Evolutionary conservation across 2,113 vertebrate genomes (phyloP).

Genomic region (Melanocharis versteri): DNA sequence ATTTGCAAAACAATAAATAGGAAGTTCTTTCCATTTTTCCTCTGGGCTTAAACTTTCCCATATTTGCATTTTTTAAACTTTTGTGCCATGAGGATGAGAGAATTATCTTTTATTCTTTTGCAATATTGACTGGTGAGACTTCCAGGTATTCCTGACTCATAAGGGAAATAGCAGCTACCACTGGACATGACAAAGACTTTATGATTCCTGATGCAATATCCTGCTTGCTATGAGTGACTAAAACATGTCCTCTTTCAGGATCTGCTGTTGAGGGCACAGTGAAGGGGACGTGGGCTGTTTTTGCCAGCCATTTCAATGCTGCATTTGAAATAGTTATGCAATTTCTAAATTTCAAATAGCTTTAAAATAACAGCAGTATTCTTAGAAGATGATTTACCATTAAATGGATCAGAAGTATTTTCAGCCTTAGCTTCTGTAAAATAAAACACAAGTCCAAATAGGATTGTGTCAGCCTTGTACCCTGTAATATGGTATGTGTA

Average conservation of each 20-base stretch:
- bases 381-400: background rate
- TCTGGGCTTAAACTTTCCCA: background rate
- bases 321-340: background rate
- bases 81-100: background rate
- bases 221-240: background rate
- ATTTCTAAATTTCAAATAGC: background rate
- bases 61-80: background rate
- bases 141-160: background rate
- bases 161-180: background rate
- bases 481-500: constrained; percentile 12
- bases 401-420: background rate
- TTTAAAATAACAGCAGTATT: background rate
- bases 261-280: background rate
- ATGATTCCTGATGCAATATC: background rate
- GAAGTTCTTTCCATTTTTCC: background rate
- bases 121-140: background rate
- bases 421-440: background rate
- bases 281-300: background rate
- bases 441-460: background rate
- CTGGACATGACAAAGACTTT: background rate
- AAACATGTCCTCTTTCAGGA: background rate
- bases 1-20: constrained; percentile 34
- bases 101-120: background rate
- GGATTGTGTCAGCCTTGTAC: background rate
- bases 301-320: background rate